Evolutionary conservation across 2,113 vertebrate species (phyloP).

Genomic region (Hippocampus zosterae): DNA sequence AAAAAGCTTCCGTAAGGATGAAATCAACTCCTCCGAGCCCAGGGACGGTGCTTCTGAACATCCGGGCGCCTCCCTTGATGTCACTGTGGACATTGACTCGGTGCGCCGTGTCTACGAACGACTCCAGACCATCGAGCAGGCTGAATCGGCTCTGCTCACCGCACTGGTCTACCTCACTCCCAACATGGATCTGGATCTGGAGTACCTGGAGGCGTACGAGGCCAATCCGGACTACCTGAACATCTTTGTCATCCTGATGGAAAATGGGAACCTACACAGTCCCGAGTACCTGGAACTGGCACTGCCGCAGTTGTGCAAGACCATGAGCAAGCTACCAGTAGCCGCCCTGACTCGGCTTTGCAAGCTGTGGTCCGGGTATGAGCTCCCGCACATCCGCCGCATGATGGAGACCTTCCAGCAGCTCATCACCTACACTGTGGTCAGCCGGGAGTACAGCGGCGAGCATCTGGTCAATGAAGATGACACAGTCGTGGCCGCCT

Average conservation of each 20-base stretch:
- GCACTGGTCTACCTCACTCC: slow-evolving; percentile 92
- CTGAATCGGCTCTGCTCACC: slow-evolving; percentile 92
- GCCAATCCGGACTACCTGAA: slow-evolving; percentile 94
- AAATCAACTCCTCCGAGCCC: slow-evolving; percentile 69
- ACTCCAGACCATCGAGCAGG: slow-evolving; percentile 85
- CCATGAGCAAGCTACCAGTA: slow-evolving; percentile 94
- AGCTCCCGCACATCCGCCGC: slow-evolving; percentile 82
- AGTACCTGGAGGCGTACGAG: slow-evolving; percentile 93
- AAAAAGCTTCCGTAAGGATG: slow-evolving; percentile 87
- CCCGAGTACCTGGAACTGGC: slow-evolving; percentile 97
- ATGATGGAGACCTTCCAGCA: slow-evolving; percentile 99
- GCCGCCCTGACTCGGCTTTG: slow-evolving; percentile 84
- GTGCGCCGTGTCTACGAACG: slow-evolving; percentile 87
- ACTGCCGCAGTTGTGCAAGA: slow-evolving; percentile 93
- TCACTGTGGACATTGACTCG: slow-evolving; percentile 86
- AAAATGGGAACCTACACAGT: slow-evolving; percentile 96
- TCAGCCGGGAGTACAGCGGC: slow-evolving; percentile 91
- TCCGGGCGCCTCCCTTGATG: slow-evolving; percentile 50
- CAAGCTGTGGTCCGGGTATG: slow-evolving; percentile 86
- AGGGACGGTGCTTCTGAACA: slow-evolving; percentile 73
- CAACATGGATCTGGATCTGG: slow-evolving; percentile 95
- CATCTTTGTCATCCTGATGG: slow-evolving; percentile 94
- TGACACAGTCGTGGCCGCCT: slow-evolving; percentile 90
- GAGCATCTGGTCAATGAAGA: slow-evolving; percentile 94
- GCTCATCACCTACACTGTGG: slow-evolving; percentile 95